Conservation (phyloP, 2,888 invertebrate species). For the Melanchra persicariae region DNA sequence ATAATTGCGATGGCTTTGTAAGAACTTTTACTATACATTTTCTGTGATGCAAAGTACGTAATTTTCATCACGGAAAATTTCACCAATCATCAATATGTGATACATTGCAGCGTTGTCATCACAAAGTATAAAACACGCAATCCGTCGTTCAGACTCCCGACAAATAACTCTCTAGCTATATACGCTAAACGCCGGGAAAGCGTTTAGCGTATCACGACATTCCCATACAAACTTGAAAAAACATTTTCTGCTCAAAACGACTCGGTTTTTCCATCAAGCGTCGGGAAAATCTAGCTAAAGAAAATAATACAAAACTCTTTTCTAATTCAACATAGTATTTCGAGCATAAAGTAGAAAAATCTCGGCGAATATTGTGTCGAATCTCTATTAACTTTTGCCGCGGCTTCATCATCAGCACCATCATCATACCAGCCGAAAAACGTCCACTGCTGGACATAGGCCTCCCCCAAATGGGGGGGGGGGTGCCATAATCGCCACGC, state of each 20-base stretch:
- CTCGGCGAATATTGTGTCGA: conserved; percentile 10
- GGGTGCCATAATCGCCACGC: no score
- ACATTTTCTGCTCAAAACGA: conserved; percentile 13
- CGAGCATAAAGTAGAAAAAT: conserved; percentile 1
- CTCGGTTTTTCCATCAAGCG: conserved; percentile 1
- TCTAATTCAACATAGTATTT: conserved; percentile 16
- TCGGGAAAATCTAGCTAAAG: conserved; percentile 16
- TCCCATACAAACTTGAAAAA: conserved; percentile 21
- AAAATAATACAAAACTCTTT: conserved; percentile 36
- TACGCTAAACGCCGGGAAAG: conserved; percentile 10
- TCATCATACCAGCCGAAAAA: no score
- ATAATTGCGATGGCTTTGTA: no score
- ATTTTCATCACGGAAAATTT: no score
- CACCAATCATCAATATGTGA: not conserved
- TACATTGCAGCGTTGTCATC: not conserved
- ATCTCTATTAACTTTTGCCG: conserved; percentile 10
- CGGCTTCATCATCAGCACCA: no score
- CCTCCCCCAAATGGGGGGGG: no score
- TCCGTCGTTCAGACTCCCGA: not conserved
- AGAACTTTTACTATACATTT: no score
- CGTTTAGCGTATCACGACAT: not conserved
- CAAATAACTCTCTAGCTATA: not conserved
- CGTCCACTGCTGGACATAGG: no score
- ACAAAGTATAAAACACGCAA: not conserved
- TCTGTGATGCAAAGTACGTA: no score